Percentiles rank a stretch among this genome's conserved stretches.
These are phyloP conservation scores for Cataglyphis albicans DNA, from an alignment of 2,888 invertebrate genomes.

Conservation along the genomic window DNA sequence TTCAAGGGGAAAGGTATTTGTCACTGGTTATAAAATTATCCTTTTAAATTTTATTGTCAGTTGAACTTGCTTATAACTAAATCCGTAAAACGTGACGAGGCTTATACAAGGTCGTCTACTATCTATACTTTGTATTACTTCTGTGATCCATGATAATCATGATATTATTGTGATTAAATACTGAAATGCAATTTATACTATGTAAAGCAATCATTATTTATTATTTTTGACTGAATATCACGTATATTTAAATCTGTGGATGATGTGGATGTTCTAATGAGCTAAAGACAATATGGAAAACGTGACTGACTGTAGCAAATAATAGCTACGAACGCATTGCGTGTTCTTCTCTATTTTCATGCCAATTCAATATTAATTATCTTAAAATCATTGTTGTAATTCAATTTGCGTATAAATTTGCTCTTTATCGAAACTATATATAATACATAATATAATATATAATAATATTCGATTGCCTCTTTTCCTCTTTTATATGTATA, in stretches of 20 bases:
- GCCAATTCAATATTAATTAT: slow-evolving; percentile 25
- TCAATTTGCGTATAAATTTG: slow-evolving; percentile 6
- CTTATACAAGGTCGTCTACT: slow-evolving; percentile 53
- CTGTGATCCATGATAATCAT: slow-evolving; percentile 53
- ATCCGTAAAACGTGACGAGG: slow-evolving; percentile 64
- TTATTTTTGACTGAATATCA: slow-evolving; percentile 59
- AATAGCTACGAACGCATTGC: slow-evolving; percentile 1
- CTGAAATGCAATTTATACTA: slow-evolving; percentile 10
- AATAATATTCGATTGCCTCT: neutral
- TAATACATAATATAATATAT: neutral
- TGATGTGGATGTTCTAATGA: slow-evolving; percentile 33
- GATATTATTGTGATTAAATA: slow-evolving; percentile 50
- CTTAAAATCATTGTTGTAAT: slow-evolving; percentile 24
- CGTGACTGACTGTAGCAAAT: slow-evolving; percentile 23
- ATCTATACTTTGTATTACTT: slow-evolving; percentile 31
- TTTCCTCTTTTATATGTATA: neutral
- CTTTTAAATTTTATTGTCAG: slow-evolving; percentile 10
- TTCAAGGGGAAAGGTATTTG: neutral
- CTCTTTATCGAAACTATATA: too few species aligned
- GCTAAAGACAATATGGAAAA: slow-evolving; percentile 18
- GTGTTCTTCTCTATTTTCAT: slow-evolving; percentile 28
- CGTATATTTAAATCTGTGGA: slow-evolving; percentile 66
- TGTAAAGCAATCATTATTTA: neutral
- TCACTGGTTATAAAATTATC: neutral
- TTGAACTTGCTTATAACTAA: slow-evolving; percentile 33